These are phyloP conservation scores for Brachyopa scutellaris DNA, from an alignment of 2,888 invertebrate genomes.

Conservation along the genomic window DNA sequence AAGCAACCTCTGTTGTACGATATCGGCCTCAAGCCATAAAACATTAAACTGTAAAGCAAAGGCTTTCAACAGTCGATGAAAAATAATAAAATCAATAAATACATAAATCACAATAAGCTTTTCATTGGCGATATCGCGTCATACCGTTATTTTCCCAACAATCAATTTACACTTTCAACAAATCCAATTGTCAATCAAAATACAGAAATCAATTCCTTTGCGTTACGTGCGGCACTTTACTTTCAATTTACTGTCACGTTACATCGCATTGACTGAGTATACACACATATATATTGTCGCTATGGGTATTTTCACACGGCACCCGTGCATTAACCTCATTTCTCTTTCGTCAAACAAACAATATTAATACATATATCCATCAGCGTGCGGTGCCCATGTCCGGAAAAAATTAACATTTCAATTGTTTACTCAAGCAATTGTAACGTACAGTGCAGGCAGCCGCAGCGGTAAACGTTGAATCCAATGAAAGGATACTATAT, in stretches of 20 bases:
- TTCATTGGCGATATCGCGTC: too few species aligned
- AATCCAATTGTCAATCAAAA: constrained; percentile 57
- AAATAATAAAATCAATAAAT: too few species aligned
- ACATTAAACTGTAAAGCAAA: too few species aligned
- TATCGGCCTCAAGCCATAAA: too few species aligned
- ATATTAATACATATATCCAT: constrained; percentile 61
- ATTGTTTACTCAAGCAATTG: constrained; percentile 72
- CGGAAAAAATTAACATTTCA: constrained; percentile 65
- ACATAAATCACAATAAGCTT: too few species aligned
- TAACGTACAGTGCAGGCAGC: constrained; percentile 47
- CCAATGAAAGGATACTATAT: constrained; percentile 52
- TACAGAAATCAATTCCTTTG: constrained; percentile 50
- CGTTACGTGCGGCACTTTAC: constrained; percentile 51
- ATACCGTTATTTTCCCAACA: too few species aligned
- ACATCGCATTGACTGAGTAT: constrained; percentile 2
- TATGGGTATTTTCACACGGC: constrained; percentile 64
- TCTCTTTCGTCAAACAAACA: constrained; percentile 57
- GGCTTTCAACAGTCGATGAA: too few species aligned
- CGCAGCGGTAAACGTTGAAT: constrained; percentile 41
- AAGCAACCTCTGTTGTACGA: too few species aligned
- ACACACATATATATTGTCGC: neutral
- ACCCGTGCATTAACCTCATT: constrained; percentile 72
- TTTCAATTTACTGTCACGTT: constrained; percentile 56
- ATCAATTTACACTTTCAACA: constrained; percentile 45
- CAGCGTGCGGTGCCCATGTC: constrained; percentile 31